Base-by-base conservation (phyloP, 1,140 invertebrate genomes). In the Diplogasteroides magnus region DNA sequence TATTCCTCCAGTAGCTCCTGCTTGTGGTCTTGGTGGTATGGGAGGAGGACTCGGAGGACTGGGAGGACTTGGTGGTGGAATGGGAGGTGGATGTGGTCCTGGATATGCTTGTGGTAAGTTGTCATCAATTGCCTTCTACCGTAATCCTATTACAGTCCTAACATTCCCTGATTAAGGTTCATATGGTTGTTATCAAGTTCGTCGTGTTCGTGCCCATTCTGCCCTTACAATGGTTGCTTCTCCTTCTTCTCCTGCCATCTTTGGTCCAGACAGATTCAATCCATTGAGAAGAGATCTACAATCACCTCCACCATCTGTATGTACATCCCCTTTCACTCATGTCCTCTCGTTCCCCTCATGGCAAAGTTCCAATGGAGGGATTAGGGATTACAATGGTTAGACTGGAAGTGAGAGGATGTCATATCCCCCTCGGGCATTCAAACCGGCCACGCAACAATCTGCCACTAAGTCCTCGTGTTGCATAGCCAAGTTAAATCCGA, bases 181-280 rank as follows among this genome's bases (percentile, higher is more conserved):
- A n/a, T 73, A 73, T 26, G 72, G 72, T 1, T 73, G 72, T 31
- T 69, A 62, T 19, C 72, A 68, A 48, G 37, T 48, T 70, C 31
- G 63, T 15, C 56, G 68, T 32, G 72, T 64, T 19, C 68, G 72
- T 25, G 66, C 63, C 13, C 72, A 73, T 56, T 57, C 65, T 28
- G 67, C 62, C 27, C 31, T 62, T 55, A 73, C 72, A 15, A 29
- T 57, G 1, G 27, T 65, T 31, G 2, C 14, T 28, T 19, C 28
- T 31, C 62, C 57, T 14, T 61, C 61, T 14, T 63, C 72, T 31
- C 19, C 37, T 48, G 62, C 66, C 28, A 56, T 73, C 11, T 64
- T 70, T 58, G 72, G 72, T 37, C 32, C 58, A 25, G 68, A 67
- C 59, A 67, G 72, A n/a, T 73, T 73, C 61, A n/a, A 61, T 61